These are phyloP conservation scores for Elanoides forficatus DNA, from an alignment of 2,113 vertebrate species.

Conservation along the genomic window DNA sequence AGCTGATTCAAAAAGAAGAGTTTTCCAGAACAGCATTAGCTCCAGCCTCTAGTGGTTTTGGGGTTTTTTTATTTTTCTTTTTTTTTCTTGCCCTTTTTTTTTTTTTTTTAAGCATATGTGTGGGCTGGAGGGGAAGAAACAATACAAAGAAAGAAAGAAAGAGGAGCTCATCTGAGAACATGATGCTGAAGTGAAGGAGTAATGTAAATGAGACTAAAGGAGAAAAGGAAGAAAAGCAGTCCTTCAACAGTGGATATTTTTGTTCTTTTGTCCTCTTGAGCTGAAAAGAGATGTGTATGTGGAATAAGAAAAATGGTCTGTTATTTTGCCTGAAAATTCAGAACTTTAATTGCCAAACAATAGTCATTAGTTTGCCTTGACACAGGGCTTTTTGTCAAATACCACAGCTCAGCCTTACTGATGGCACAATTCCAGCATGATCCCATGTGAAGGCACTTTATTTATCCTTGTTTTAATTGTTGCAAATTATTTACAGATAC, in stretches of 20 bases:
- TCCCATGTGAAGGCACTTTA: background rate
- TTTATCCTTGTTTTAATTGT: background rate
- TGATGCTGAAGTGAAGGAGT: background rate
- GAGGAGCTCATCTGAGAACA: background rate
- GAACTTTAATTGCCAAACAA: conserved; percentile 42
- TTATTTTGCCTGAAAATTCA: conserved; percentile 7
- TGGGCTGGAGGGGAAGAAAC: background rate
- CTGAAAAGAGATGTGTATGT: background rate
- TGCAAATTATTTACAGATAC: background rate
- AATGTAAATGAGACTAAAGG: background rate
- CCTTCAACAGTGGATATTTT: background rate
- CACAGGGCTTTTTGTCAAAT: conserved; percentile 39
- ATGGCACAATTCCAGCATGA: background rate
- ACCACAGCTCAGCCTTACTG: background rate
- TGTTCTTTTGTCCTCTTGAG: background rate
- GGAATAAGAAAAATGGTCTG: background rate
- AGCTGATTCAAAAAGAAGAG: background rate
- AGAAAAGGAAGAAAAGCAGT: background rate
- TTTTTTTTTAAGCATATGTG: background rate
- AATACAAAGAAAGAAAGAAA: background rate
- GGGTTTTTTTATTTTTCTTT: background rate
- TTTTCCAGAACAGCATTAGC: background rate
- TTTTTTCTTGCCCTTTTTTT: fast-evolving
- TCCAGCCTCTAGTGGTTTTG: background rate
- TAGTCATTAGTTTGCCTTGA: conserved; percentile 15